These are phyloP conservation scores for Netelia fuscicornis DNA, from an alignment of 2,888 invertebrate genomes.

Conservation along the genomic window DNA sequence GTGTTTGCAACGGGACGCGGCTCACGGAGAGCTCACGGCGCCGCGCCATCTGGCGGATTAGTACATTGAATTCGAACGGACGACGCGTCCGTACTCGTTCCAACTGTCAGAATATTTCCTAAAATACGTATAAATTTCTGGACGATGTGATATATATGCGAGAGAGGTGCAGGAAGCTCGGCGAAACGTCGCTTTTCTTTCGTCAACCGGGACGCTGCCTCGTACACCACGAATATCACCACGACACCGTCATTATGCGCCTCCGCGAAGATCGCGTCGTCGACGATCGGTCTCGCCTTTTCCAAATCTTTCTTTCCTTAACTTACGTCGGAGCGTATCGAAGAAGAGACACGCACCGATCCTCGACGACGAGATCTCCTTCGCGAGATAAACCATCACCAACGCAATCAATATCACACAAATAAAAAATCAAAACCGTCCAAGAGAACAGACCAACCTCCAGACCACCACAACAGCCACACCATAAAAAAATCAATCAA, in stretches of 20 bases:
- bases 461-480: conserved; percentile 56
- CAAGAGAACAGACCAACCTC: conserved; percentile 52
- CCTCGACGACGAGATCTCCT: conserved; percentile 57
- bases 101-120: conserved; percentile 29
- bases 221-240: conserved; percentile 66
- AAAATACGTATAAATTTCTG: conserved; percentile 29
- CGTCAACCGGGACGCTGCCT: conserved; percentile 83
- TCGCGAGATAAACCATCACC: conserved; percentile 21
- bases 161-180: conserved; percentile 76
- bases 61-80: conserved; percentile 37
- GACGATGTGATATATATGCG: conserved; percentile 59
- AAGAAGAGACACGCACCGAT: conserved; percentile 13
- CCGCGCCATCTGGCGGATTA: conserved; percentile 57
- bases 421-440: conserved; percentile 30
- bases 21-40: conserved; percentile 41
- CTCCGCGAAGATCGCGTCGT: conserved; percentile 53
- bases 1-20: conserved; percentile 17
- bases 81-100: conserved; percentile 45
- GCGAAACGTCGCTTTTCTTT: conserved; percentile 84
- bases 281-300: conserved; percentile 47
- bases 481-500: conserved; percentile 21
- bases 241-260: conserved; percentile 59
- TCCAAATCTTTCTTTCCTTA: not conserved
- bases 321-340: too few species aligned
- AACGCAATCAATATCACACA: conserved; percentile 38